Evolutionary conservation across 2,888 invertebrate species (phyloP), one percentile per base, ranked within the genome.

Genomic region (Catocala nupta): DNA sequence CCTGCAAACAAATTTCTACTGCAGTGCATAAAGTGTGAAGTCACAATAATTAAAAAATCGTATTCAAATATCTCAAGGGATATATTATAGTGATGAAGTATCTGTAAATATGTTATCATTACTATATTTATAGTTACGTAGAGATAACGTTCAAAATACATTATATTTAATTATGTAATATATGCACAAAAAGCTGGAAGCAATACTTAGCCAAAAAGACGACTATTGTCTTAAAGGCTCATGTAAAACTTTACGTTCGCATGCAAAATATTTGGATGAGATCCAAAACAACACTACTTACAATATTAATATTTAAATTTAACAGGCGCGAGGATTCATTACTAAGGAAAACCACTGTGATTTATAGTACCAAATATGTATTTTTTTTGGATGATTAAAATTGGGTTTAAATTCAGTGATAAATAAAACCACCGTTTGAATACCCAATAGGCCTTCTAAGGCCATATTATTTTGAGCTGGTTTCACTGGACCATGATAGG

Each of bases 381-480:
- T n/a, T 10, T 33, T 34, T 5, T 34, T 25, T 34, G 49, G 25
- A 34, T 7, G n/a, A 7, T 5, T n/a, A 1, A n/a, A 49, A 5
- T 49, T 49, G 52, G 33, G 62, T 75, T 78, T 75, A 82, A 76
- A 81, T 78, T 80, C 70, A 81, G 77, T 83, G 75, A 87, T 84
- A 86, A 83, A 87, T 86, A 84, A 83, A 82, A 70, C 74, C 72
- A 63, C 72, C 56, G 65, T 77, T 71, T 68, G 70, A 73, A 68
- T 67, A 73, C 67, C 73, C 80, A 75, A 81, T 82, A 77, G 78
- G 67, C 71, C 68, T 70, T 73, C 77, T 77, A 69, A 77, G 80
- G 78, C 81, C 79, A 82, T 84, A 85, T 86, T 84, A 84, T 83
- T 82, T 82, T 74, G 73, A 72, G 74, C 70, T 71, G 78, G 69